Base-by-base conservation (phyloP, 2,113 vertebrate species). In the Zosterops pallidus region DNA sequence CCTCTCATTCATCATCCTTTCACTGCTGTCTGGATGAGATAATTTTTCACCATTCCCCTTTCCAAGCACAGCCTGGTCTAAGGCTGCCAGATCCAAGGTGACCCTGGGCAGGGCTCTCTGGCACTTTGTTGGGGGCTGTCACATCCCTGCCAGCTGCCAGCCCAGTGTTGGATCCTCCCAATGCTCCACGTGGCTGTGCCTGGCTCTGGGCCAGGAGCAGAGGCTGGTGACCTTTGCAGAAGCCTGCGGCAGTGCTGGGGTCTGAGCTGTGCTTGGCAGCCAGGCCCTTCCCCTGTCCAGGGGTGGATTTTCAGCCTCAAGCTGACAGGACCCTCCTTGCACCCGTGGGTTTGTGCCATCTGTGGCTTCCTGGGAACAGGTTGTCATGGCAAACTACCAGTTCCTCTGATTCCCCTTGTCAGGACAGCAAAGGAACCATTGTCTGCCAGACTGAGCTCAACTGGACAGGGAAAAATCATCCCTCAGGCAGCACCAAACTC, bases 61-160 rank as follows among this genome's bases (percentile, higher is more conserved):
- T 52, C 37, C 20, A 28, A 65, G 64, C 33, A 18, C 70, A 70
- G 83, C 47, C 49, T 83, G 71, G 14, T 33, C 29, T n/a, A 28
- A 29, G 5, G 3, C 62, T 88, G 75, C 44, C 80, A 79, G 59
- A 6, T 11, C 42, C 87, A 65, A 95, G 92, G 90, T 86, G 95
- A 89, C 84, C 76, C 55, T 3, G 21, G 23, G n/a, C 83, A 74
- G 83, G 31, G 49, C 25, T 37, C 76, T 42, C 42, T 37, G 56
- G 74, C 74, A 9, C 24, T 29, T 17, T 42, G 44, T 7, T 5
- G 4, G 49, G 21, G 64, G 50, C 74, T 78, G 85, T 56, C 78
- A 37, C 0, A 0, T 56, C 53, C 64, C 57, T 21, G 46, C 70
- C 50, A 65, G 71, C 56, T 47, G 84, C 84, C 15, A 59, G 76